These are phyloP conservation scores for Gymnopithys bicolor DNA, from an alignment of 2,797 vertebrate species.

Conservation along the genomic window DNA sequence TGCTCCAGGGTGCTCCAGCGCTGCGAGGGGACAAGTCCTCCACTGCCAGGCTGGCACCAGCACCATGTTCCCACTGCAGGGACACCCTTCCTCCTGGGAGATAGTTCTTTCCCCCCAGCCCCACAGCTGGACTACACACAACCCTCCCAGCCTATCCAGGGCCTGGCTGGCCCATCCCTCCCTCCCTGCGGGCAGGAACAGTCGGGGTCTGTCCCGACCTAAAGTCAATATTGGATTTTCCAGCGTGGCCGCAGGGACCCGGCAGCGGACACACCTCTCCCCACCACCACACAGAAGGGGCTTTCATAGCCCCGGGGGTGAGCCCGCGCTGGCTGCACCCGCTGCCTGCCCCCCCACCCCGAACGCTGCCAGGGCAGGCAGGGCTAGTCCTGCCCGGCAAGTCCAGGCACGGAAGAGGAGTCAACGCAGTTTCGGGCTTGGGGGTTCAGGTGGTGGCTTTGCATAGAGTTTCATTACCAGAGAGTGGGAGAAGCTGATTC, in stretches of 20 bases:
- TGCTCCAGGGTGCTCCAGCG: background rate
- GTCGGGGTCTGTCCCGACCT: constrained; percentile 42
- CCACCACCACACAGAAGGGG: constrained; percentile 23
- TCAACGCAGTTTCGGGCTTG: background rate
- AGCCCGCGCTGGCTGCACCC: background rate
- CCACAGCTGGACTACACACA: accelerated
- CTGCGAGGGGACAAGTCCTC: background rate
- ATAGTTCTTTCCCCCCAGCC: background rate
- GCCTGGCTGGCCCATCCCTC: background rate
- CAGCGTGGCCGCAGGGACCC: constrained; percentile 14
- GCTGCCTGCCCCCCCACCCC: accelerated
- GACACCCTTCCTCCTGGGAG: background rate
- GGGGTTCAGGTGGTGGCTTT: background rate
- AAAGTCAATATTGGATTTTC: constrained; percentile 70
- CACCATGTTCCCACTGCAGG: accelerated
- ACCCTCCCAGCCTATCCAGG: background rate
- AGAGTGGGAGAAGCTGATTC: background rate
- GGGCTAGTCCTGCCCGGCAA: background rate
- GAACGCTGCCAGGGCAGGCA: background rate
- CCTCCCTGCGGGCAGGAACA: constrained; percentile 22
- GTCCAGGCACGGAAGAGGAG: background rate
- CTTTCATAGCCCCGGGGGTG: constrained; percentile 27
- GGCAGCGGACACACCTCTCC: constrained; percentile 19
- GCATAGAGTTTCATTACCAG: background rate
- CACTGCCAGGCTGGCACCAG: background rate